Conservation (phyloP, 2,113 vertebrate species). For the Dryoscopus gambensis region DNA sequence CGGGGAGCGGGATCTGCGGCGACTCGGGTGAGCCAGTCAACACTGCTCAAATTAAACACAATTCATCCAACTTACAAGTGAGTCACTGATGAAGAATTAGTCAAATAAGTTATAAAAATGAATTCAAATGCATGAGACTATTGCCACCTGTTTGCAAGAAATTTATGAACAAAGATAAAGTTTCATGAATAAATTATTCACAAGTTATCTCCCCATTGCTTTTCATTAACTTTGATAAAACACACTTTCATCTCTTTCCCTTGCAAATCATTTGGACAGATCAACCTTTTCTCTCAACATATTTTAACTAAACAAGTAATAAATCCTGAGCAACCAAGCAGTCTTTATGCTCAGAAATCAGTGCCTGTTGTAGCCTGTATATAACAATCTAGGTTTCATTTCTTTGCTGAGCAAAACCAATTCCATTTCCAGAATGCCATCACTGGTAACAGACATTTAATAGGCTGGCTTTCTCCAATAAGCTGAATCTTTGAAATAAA, state of each 20-base stretch:
- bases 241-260: neutral
- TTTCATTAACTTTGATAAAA: neutral
- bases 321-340: neutral
- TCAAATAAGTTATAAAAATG: neutral
- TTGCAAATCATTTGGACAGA: constrained; percentile 7
- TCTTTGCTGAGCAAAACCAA: constrained; percentile 4
- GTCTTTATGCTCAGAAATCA: neutral
- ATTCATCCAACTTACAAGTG: neutral
- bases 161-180: neutral
- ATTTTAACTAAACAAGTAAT: neutral
- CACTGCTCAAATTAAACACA: neutral
- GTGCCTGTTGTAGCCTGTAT: neutral
- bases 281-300: neutral
- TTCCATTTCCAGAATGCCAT: neutral
- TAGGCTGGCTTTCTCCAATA: neutral
- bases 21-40: neutral
- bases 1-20: neutral
- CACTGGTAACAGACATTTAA: neutral
- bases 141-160: neutral
- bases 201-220: neutral
- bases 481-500: neutral
- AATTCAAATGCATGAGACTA: neutral
- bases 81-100: neutral
- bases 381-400: neutral
- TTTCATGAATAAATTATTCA: constrained; percentile 32